These are phyloP conservation scores for Novumbra hubbsi DNA, from an alignment of 2,797 vertebrate genomes.

Conservation along the genomic window DNA sequence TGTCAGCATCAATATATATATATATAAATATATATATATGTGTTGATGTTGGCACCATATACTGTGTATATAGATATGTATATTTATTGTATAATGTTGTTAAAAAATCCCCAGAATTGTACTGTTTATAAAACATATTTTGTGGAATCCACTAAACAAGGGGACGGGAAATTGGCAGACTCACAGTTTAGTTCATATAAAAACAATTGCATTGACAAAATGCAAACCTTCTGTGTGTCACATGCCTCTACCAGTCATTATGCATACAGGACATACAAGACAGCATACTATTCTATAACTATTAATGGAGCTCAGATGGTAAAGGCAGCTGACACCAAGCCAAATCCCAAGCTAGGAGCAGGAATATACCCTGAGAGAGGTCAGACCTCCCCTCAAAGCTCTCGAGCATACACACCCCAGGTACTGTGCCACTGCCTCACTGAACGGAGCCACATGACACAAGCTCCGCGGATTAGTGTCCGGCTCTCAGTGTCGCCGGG, in stretches of 20 bases:
- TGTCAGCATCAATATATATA: no score
- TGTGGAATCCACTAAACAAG: no score
- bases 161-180: no score
- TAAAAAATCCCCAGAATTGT: no score
- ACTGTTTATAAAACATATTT: no score
- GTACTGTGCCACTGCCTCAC: constrained; percentile 68
- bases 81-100: no score
- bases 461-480: constrained; percentile 70
- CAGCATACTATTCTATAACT: background rate
- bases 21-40: no score
- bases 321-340: constrained; percentile 16
- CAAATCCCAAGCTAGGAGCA: constrained; percentile 22
- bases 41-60: no score
- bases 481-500: constrained; percentile 65
- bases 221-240: constrained; percentile 5
- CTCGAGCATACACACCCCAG: constrained; percentile 66
- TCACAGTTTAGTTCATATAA: no score
- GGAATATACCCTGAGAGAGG: constrained; percentile 67
- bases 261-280: no score
- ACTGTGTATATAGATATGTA: no score
- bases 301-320: background rate
- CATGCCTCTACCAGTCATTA: constrained; percentile 7
- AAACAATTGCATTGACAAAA: background rate
- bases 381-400: constrained; percentile 71
- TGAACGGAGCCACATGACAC: constrained; percentile 64